A percentile compares a stretch with the other conserved stretches of the same genome.
Conservation (phyloP, 1,140 invertebrate species). For the Heliconius himera region DNA sequence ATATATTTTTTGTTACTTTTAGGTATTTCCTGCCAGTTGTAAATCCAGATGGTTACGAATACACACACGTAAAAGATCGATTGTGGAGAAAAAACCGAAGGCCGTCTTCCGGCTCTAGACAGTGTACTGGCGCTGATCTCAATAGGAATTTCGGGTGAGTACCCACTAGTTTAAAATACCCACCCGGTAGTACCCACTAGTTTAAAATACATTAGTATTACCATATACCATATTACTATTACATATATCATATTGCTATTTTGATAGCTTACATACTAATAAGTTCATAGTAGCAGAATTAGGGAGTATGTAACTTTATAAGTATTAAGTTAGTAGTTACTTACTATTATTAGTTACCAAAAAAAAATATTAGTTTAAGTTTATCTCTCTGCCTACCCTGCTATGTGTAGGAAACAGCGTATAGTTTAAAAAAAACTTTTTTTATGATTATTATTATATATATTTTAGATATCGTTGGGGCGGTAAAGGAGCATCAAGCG, state of each 20-base stretch:
- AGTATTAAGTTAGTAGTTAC: too few species aligned
- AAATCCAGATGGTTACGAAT: slow-evolving; percentile 95
- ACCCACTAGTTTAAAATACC: too few species aligned
- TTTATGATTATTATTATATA: neutral
- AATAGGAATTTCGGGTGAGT: slow-evolving; percentile 91
- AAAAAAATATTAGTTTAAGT: too few species aligned
- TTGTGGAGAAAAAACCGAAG: slow-evolving; percentile 93
- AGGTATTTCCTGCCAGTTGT: slow-evolving; percentile 89
- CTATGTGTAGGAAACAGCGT: too few species aligned
- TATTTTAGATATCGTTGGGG: slow-evolving; percentile 88
- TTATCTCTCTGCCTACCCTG: too few species aligned
- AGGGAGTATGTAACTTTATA: too few species aligned
- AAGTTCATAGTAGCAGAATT: neutral
- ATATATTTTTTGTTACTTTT: slow-evolving; percentile 22
- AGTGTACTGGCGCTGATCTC: slow-evolving; percentile 89
- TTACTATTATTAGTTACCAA: too few species aligned
- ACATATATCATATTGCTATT: neutral
- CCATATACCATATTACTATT: too few species aligned
- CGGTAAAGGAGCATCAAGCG: slow-evolving; percentile 90
- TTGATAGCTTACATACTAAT: neutral
- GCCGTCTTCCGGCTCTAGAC: slow-evolving; percentile 65
- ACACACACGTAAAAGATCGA: slow-evolving; percentile 87
- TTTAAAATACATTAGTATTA: too few species aligned
- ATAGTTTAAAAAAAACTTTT: neutral
- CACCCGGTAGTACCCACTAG: too few species aligned